These are phyloP conservation scores for Panonychus citri DNA, from an alignment of 1,140 invertebrate genomes.

Conservation along the genomic window DNA sequence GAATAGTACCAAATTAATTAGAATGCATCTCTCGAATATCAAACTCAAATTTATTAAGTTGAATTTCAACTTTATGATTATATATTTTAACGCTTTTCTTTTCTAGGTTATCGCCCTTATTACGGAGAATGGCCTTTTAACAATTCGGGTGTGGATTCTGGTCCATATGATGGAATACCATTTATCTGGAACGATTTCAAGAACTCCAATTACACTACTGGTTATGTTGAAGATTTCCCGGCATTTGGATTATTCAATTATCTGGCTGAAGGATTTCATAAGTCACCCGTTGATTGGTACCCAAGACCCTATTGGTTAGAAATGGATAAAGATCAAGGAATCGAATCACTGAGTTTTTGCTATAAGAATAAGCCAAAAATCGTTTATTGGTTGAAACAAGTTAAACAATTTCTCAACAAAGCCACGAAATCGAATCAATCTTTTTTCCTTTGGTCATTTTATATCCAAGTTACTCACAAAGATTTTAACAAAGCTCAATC, in stretches of 20 bases:
- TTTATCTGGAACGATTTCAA: slow-evolving; percentile 23
- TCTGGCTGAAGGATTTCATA: slow-evolving; percentile 34
- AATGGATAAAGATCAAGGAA: slow-evolving; percentile 6
- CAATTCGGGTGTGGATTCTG: not conserved
- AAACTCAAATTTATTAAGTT: too few species aligned
- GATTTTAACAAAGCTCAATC: slow-evolving; percentile 9
- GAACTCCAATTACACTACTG: slow-evolving; percentile 45
- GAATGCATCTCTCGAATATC: too few species aligned
- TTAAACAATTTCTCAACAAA: slow-evolving; percentile 17
- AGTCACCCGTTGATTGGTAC: slow-evolving; percentile 56
- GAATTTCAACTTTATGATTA: too few species aligned
- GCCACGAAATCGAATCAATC: slow-evolving; percentile 14
- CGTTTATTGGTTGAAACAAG: slow-evolving; percentile 11
- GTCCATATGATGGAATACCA: slow-evolving; percentile 7
- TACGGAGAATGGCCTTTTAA: not conserved
- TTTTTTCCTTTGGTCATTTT: slow-evolving; percentile 5
- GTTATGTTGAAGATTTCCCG: slow-evolving; percentile 49
- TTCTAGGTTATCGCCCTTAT: too few species aligned
- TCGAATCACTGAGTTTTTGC: slow-evolving; percentile 1
- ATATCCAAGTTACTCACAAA: slow-evolving; percentile 8
- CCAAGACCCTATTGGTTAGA: slow-evolving; percentile 36
- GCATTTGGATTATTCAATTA: slow-evolving; percentile 57
- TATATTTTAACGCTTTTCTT: too few species aligned
- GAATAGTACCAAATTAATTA: too few species aligned
- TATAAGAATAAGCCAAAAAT: slow-evolving; percentile 12